Evolutionary conservation across 2,113 vertebrate genomes (phyloP).

Genomic region (Stegastes partitus): DNA sequence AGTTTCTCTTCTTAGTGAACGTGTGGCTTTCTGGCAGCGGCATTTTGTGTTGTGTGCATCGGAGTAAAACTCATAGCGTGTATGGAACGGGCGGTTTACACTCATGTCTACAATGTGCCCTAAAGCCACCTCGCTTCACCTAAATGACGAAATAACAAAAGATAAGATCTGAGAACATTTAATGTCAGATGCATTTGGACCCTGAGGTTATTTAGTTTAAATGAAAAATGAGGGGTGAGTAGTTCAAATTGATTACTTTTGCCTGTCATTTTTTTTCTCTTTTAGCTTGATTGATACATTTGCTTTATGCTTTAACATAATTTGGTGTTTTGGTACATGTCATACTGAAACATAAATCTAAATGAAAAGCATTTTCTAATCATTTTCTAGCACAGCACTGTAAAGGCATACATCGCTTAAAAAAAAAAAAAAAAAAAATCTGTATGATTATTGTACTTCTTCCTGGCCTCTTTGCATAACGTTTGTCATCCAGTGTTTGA

Average conservation of each 20-base stretch:
- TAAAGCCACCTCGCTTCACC: slow-evolving; percentile 1
- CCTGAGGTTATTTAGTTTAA: slow-evolving; percentile 62
- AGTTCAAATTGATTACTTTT: slow-evolving; percentile 66
- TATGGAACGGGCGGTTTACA: slow-evolving; percentile 24
- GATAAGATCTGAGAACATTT: slow-evolving; percentile 41
- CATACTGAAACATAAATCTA: slow-evolving; percentile 56
- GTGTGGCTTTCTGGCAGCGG: background rate
- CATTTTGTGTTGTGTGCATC: background rate
- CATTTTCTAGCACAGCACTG: slow-evolving; percentile 40
- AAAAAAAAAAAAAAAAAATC: background rate
- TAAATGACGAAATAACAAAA: slow-evolving; percentile 41
- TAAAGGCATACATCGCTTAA: slow-evolving; percentile 12
- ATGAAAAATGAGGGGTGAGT: slow-evolving; percentile 47
- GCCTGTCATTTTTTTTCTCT: slow-evolving; percentile 53
- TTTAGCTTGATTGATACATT: slow-evolving; percentile 56
- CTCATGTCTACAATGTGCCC: slow-evolving; percentile 20
- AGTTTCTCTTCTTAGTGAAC: background rate
- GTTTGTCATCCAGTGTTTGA: slow-evolving; percentile 42
- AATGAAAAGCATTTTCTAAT: slow-evolving; percentile 70
- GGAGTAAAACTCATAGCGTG: background rate
- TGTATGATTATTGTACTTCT: slow-evolving; percentile 39
- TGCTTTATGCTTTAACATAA: slow-evolving; percentile 59
- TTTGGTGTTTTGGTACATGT: slow-evolving; percentile 60
- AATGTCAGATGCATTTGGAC: slow-evolving; percentile 40
- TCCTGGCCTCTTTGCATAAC: slow-evolving; percentile 54